Evolutionary conservation across 2,888 invertebrate species (phyloP).

Genomic region (Caenorhabditis afra): DNA sequence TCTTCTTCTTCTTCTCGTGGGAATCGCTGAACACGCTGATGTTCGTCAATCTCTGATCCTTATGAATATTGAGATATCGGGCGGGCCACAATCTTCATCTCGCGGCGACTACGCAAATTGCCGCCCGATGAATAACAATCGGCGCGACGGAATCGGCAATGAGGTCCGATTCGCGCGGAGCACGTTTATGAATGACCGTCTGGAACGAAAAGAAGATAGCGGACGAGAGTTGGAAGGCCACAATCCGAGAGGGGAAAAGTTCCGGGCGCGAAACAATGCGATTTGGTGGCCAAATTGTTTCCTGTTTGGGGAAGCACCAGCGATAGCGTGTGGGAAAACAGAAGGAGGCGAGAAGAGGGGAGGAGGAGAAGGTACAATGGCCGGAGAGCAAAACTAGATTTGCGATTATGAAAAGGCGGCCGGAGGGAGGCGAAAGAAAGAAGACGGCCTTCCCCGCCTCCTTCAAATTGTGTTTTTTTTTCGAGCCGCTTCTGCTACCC

Average conservation of each 20-base stretch:
- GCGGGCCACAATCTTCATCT: constrained; percentile 2
- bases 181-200: too few species aligned
- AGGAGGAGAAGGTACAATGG: constrained; percentile 32
- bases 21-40: too few species aligned
- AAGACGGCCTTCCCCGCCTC: constrained; percentile 4
- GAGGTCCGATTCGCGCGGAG: background rate
- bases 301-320: constrained; percentile 39
- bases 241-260: background rate
- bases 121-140: constrained; percentile 24
- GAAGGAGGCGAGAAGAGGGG: background rate
- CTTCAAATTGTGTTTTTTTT: constrained; percentile 34
- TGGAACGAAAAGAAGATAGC: background rate
- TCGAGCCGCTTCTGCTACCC: background rate
- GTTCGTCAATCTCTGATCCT: constrained; percentile 7
- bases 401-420: constrained; percentile 43
- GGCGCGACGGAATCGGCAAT: constrained; percentile 6
- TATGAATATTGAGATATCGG: constrained; percentile 14
- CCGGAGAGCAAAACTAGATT: constrained; percentile 34
- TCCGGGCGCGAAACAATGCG: constrained; percentile 44
- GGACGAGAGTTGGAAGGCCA: background rate
- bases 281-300: constrained; percentile 51
- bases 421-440: constrained; percentile 7
- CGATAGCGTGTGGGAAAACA: constrained; percentile 1
- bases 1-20: too few species aligned
- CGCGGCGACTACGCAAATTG: constrained; percentile 7